Percentiles rank a stretch among this genome's conserved stretches.
phyloP scores from a whole-genome alignment of 2,797 vertebrate species.

The Luscinia megarhynchos region DNA sequence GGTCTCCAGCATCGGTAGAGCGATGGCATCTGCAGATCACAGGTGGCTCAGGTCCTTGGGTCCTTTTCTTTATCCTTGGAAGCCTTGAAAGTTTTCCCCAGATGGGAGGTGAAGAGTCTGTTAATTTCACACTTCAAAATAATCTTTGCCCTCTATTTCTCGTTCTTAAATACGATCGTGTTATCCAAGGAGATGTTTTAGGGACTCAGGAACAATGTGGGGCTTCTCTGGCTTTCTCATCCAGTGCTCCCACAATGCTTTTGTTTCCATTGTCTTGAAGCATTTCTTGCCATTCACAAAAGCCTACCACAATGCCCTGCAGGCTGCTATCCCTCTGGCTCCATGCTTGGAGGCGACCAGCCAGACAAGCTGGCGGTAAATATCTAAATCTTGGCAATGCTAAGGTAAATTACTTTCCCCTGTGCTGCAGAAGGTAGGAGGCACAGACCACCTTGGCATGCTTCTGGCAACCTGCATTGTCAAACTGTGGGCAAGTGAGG shows the following conservation, averaged over 20 bases:
- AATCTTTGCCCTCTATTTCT: conserved; percentile 78
- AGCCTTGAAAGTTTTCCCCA: conserved; percentile 80
- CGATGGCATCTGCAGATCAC: conserved; percentile 68
- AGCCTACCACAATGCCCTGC: conserved; percentile 48
- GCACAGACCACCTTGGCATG: not conserved
- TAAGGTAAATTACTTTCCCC: not conserved
- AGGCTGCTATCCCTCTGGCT: not conserved
- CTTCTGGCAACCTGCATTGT: not conserved
- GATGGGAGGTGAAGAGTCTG: conserved; percentile 75
- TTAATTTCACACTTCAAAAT: conserved; percentile 78
- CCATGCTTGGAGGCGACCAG: not conserved
- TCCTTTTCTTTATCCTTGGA: conserved; percentile 74
- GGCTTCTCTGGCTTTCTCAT: conserved; percentile 57
- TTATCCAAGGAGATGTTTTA: conserved; percentile 58
- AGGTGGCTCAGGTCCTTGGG: conserved; percentile 74
- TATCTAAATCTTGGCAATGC: not conserved
- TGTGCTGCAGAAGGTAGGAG: not conserved
- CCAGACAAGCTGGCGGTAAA: not conserved
- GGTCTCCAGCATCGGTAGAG: conserved; percentile 70
- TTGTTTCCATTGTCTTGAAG: conserved; percentile 64
- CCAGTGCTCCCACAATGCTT: conserved; percentile 40
- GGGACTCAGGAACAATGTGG: not conserved
- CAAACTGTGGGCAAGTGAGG: fast-evolving
- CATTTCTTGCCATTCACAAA: conserved; percentile 59
- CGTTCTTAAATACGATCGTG: conserved; percentile 56